Percentiles rank a stretch among this genome's conserved stretches.
Conservation (phyloP, 2,113 vertebrate genomes). For the Podiceps cristatus region DNA sequence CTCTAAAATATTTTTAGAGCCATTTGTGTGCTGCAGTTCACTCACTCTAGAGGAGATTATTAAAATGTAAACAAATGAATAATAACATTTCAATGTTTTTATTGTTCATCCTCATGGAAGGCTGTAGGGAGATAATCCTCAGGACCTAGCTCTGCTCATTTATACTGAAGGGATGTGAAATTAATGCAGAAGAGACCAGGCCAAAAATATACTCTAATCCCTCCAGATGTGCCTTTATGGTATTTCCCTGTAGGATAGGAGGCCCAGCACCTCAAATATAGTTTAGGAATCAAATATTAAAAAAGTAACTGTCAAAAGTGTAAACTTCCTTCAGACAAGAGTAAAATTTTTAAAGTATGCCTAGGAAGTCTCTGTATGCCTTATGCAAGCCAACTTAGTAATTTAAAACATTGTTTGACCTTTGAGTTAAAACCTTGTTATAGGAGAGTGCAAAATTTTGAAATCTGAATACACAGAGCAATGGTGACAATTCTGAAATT, state of each 20-base stretch:
- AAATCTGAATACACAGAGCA: neutral
- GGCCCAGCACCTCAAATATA: neutral
- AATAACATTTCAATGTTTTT: neutral
- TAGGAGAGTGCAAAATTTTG: constrained; percentile 5
- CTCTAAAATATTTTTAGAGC: neutral
- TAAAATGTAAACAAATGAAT: neutral
- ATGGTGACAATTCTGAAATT: constrained; percentile 64
- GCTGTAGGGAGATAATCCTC: neutral
- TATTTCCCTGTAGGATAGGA: neutral
- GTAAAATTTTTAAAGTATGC: neutral
- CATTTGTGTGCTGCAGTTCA: neutral
- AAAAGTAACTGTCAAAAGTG: neutral
- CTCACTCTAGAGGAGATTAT: neutral
- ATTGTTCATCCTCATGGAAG: neutral
- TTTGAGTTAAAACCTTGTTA: neutral
- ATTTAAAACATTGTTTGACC: neutral
- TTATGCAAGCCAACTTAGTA: neutral
- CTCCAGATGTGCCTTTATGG: neutral
- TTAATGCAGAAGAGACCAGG: neutral
- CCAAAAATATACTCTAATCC: neutral
- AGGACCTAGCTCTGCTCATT: neutral
- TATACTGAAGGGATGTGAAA: neutral
- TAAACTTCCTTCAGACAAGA: neutral
- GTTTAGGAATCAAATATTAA: neutral
- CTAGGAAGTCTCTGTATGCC: neutral